Evolutionary conservation across 2,113 vertebrate genomes (phyloP).

Genomic region (Chamaea fasciata): DNA sequence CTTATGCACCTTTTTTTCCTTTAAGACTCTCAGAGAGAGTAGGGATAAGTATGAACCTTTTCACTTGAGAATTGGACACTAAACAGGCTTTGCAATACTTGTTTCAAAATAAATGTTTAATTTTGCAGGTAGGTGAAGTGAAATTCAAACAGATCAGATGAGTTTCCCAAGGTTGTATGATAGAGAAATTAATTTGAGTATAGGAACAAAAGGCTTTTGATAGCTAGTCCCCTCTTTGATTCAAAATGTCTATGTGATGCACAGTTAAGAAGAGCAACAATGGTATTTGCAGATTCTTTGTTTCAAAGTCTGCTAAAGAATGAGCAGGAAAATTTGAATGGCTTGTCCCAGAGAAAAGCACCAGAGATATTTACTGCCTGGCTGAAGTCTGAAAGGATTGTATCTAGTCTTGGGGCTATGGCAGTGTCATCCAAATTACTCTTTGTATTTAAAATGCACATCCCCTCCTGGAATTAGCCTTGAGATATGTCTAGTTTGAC

Average conservation of each 20-base stretch:
- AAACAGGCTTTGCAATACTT: neutral
- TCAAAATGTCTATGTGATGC: neutral
- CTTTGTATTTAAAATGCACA: neutral
- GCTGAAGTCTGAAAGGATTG: neutral
- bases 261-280: neutral
- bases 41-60: neutral
- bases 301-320: neutral
- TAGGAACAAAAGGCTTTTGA: neutral
- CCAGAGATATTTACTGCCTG: neutral
- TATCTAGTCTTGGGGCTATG: neutral
- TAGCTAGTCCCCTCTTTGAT: neutral
- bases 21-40: neutral
- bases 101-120: neutral
- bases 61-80: neutral
- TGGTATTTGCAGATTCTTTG: neutral
- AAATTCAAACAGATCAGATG: neutral
- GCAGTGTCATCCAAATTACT: neutral
- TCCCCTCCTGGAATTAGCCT: neutral
- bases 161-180: neutral
- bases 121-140: neutral
- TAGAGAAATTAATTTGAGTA: neutral
- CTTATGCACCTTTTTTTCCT: slow-evolving; percentile 7
- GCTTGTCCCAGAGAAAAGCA: neutral
- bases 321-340: neutral
- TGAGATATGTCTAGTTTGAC: neutral